These are phyloP conservation scores for Rhynchonycteris naso DNA, from an alignment of 2,797 vertebrate genomes.

Conservation along the genomic window DNA sequence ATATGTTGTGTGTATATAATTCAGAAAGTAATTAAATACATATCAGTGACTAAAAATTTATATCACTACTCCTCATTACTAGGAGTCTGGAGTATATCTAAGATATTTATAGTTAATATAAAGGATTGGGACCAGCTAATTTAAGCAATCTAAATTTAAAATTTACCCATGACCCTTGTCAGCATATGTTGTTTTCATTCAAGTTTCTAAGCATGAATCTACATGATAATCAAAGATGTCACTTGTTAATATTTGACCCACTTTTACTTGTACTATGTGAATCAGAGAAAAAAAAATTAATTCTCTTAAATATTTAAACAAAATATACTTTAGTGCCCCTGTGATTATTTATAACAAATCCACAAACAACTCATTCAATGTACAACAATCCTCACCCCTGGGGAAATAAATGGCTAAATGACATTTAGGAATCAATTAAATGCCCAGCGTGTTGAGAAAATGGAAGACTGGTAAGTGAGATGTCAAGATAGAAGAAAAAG, in stretches of 20 bases:
- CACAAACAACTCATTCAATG: neutral
- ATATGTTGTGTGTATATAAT: neutral
- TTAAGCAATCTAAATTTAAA: neutral
- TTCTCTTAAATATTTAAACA: constrained; percentile 29
- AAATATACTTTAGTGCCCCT: neutral
- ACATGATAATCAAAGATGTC: neutral
- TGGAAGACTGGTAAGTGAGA: neutral
- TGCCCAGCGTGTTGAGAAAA: neutral
- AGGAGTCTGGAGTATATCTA: neutral
- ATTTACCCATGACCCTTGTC: neutral
- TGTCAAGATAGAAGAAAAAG: neutral
- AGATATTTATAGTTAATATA: neutral
- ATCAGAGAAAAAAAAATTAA: neutral
- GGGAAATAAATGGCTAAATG: neutral
- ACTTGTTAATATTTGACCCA: neutral
- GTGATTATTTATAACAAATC: neutral
- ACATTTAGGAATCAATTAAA: neutral
- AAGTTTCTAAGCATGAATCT: neutral
- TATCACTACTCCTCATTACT: neutral
- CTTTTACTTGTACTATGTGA: neutral
- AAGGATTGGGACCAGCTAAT: neutral
- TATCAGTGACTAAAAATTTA: neutral
- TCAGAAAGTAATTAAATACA: neutral
- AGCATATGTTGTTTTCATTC: neutral
- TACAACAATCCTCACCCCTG: neutral